Percentiles rank a stretch among this genome's conserved stretches.
These are phyloP conservation scores for Mus pahari DNA, from an alignment of 2,113 vertebrate species.

Conservation along the genomic window DNA sequence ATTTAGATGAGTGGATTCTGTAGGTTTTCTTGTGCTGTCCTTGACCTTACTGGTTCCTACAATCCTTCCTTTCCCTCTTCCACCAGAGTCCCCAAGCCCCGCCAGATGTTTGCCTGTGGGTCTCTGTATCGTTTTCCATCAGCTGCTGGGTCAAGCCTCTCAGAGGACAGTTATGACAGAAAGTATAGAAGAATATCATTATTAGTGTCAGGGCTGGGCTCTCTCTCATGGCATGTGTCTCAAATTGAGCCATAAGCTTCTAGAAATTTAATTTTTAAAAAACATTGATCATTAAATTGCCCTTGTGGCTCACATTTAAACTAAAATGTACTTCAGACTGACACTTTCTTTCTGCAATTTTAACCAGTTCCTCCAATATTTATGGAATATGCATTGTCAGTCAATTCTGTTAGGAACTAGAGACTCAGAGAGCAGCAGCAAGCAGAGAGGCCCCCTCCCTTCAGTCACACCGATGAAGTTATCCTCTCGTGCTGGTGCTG, in stretches of 20 bases:
- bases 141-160: no score
- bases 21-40: no score
- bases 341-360: not conserved
- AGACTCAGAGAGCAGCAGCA: not conserved
- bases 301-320: constrained; percentile 37
- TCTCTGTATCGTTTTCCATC: no score
- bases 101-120: no score
- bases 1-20: no score
- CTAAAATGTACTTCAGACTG: not conserved
- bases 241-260: not conserved
- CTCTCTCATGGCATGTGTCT: no score
- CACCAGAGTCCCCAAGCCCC: no score
- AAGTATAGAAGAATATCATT: no score
- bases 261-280: constrained; percentile 64
- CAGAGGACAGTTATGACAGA: no score
- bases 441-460: not conserved
- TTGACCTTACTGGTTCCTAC: no score
- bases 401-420: not conserved
- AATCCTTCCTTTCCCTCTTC: no score
- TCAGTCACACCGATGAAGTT: not conserved
- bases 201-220: no score
- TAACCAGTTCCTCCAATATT: constrained; percentile 44
- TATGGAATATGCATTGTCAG: not conserved
- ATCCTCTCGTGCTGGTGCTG: not conserved
- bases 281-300: constrained; percentile 5